These are phyloP conservation scores for Eptatretus atami DNA, from an alignment of 2,797 vertebrate species.

Conservation along the genomic window DNA sequence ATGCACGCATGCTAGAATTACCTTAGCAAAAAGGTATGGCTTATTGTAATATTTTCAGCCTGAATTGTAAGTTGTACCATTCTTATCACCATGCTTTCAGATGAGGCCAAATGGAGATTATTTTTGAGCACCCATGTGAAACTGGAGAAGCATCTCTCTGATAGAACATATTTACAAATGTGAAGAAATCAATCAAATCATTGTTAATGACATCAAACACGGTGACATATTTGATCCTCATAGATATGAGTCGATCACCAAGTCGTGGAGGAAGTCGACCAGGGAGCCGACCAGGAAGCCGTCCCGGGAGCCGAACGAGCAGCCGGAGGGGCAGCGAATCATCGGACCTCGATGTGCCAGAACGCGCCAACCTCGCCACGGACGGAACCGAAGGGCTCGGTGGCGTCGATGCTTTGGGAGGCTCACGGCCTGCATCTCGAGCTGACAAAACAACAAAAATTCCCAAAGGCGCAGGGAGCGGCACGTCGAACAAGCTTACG, in stretches of 20 bases:
- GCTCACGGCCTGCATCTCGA: slow-evolving; percentile 17
- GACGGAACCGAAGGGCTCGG: not conserved
- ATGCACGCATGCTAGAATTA: too few relatives aligned
- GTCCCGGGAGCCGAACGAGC: slow-evolving; percentile 46
- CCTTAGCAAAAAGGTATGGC: too few relatives aligned
- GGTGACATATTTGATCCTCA: too few relatives aligned
- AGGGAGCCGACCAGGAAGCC: slow-evolving; percentile 58
- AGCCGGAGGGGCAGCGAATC: slow-evolving; percentile 73
- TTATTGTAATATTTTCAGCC: too few relatives aligned
- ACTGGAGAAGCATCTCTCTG: too few relatives aligned
- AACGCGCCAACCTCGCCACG: slow-evolving; percentile 13
- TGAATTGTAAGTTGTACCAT: too few relatives aligned
- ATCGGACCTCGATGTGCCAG: slow-evolving; percentile 67
- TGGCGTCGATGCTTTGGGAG: not conserved
- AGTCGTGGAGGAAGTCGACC: slow-evolving; percentile 47
- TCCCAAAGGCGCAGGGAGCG: slow-evolving; percentile 86
- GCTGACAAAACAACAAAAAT: slow-evolving; percentile 20
- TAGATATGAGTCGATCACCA: slow-evolving; percentile 38
- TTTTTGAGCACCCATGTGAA: too few relatives aligned
- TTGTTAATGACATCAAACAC: too few relatives aligned
- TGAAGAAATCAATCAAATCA: too few relatives aligned
- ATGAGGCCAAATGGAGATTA: too few relatives aligned
- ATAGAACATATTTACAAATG: too few relatives aligned
- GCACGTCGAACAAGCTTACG: slow-evolving; percentile 47
- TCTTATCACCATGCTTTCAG: too few relatives aligned